Conservation (phyloP, 2,113 vertebrate species). For the Corythornis vintsioides region DNA sequence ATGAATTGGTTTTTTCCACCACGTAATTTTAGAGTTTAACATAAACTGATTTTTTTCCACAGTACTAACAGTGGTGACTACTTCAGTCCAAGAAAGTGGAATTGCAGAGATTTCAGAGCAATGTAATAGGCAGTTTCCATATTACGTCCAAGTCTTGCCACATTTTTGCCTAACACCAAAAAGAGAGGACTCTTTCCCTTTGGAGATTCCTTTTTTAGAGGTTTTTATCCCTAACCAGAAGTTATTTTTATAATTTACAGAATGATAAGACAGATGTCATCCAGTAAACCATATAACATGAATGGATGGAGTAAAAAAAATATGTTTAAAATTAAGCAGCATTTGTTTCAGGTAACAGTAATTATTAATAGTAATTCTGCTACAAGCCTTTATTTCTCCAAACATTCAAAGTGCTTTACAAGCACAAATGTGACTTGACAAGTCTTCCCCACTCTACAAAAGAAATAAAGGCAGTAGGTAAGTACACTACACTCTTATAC, state of each 20-base stretch:
- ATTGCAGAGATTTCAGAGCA: conserved; percentile 19
- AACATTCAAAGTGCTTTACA: neutral
- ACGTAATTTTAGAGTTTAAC: conserved; percentile 45
- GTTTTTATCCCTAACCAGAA: conserved; percentile 29
- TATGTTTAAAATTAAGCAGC: neutral
- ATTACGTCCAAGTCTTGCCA: conserved; percentile 23
- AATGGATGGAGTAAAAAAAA: neutral
- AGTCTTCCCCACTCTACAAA: neutral
- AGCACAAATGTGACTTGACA: neutral
- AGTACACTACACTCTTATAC: neutral
- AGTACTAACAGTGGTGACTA: conserved; percentile 1
- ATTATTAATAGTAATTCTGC: neutral
- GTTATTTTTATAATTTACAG: neutral
- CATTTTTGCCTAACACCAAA: neutral
- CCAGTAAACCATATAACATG: neutral
- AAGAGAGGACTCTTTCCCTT: neutral
- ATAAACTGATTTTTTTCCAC: conserved; percentile 31
- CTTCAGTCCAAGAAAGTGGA: neutral
- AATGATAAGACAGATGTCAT: conserved; percentile 3
- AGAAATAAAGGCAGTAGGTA: neutral
- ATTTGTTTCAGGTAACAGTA: conserved; percentile 7
- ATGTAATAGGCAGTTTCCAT: neutral
- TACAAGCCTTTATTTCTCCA: neutral
- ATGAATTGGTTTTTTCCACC: neutral
- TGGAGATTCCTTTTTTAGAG: neutral